A percentile compares a stretch with the other conserved stretches of the same genome.
Conservation (phyloP, 2,113 vertebrate genomes). For the Crotophaga sulcirostris region DNA sequence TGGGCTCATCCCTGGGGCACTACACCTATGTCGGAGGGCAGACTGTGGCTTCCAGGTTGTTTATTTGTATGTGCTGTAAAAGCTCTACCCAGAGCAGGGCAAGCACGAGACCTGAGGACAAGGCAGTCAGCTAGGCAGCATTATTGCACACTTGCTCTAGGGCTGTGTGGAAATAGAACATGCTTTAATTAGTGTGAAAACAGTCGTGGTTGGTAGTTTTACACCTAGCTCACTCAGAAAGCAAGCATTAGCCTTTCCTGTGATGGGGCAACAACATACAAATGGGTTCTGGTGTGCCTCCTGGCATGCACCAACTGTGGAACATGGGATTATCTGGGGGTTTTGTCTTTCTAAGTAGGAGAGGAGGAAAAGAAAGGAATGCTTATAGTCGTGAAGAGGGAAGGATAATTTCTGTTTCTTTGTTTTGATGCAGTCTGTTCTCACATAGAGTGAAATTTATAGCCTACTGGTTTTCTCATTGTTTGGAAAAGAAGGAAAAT, state of each 20-base stretch:
- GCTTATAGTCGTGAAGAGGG: not conserved
- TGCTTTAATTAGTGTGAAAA: not conserved
- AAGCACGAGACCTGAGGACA: not conserved
- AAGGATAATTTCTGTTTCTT: not conserved
- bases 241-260: not conserved
- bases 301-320: not conserved
- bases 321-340: not conserved
- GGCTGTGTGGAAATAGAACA: not conserved
- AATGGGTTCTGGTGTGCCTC: not conserved
- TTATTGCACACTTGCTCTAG: not conserved
- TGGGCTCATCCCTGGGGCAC: not conserved
- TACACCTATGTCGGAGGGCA: not conserved
- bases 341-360: slow-evolving; percentile 12
- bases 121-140: not conserved
- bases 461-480: slow-evolving; percentile 2
- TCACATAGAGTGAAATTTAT: not conserved
- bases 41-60: not conserved
- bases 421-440: not conserved
- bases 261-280: not conserved
- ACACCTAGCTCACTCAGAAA: not conserved
- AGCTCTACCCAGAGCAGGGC: not conserved
- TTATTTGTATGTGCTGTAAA: not conserved
- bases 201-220: not conserved
- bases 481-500: slow-evolving; percentile 6
- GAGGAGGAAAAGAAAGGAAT: not conserved